These are phyloP conservation scores for Taphrorychus bicolor DNA, from an alignment of 2,888 invertebrate genomes.

Conservation along the genomic window DNA sequence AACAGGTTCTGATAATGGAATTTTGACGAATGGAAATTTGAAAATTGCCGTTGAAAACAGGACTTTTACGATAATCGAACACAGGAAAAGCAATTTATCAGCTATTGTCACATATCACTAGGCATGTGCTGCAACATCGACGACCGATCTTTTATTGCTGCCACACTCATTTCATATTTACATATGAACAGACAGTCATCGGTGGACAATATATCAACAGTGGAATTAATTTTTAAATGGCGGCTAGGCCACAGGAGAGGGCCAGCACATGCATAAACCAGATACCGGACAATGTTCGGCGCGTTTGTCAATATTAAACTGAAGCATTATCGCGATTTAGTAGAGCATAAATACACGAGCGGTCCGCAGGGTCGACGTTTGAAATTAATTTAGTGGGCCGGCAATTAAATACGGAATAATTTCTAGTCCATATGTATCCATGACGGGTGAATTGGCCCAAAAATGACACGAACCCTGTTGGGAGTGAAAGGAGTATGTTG, in stretches of 20 bases:
- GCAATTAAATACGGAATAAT: slow-evolving; percentile 22
- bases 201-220: not conserved
- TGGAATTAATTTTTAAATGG: slow-evolving; percentile 2
- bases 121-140: not conserved
- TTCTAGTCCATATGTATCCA: not conserved
- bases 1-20: too few relatives aligned
- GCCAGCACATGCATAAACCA: slow-evolving; percentile 14
- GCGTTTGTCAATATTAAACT: slow-evolving; percentile 23
- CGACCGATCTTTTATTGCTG: not conserved
- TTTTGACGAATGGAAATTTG: too few relatives aligned
- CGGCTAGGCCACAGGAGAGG: not conserved
- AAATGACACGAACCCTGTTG: not conserved
- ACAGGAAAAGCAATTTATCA: too few relatives aligned
- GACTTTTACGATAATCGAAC: too few relatives aligned
- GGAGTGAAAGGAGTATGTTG: not conserved
- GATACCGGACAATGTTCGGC: slow-evolving; percentile 12
- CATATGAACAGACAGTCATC: not conserved
- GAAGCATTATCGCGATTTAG: slow-evolving; percentile 24
- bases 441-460: slow-evolving; percentile 2
- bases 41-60: too few relatives aligned
- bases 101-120: too few relatives aligned
- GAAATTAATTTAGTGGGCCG: slow-evolving; percentile 22
- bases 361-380: slow-evolving; percentile 16
- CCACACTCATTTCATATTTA: not conserved
- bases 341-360: slow-evolving; percentile 26